Conservation (phyloP, 2,888 invertebrate species). For the Scelioninae gen. 2 region DNA sequence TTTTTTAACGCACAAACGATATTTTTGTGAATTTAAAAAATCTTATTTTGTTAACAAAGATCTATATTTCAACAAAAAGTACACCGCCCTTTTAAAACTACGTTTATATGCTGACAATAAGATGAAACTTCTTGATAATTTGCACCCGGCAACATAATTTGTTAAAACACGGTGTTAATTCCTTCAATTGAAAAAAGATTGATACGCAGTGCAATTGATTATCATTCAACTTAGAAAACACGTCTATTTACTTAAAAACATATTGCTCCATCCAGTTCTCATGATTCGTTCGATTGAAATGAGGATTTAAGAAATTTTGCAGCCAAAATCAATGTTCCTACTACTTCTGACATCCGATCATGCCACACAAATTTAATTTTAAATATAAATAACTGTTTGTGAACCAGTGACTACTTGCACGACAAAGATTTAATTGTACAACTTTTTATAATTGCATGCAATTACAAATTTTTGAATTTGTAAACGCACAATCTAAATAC, state of each 20-base stretch:
- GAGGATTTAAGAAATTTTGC: background rate
- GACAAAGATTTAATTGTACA: no score
- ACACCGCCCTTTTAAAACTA: no score
- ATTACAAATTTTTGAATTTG: background rate
- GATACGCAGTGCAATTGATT: background rate
- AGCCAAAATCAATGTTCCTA: conserved; percentile 5
- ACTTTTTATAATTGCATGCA: no score
- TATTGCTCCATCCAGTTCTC: background rate
- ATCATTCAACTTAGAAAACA: background rate
- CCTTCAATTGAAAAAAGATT: background rate
- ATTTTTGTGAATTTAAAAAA: no score
- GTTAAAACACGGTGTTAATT: background rate
- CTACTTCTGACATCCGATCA: background rate
- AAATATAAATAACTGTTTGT: no score
- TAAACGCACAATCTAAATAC: conserved; percentile 4
- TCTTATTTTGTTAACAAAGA: no score
- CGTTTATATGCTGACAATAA: conserved; percentile 26
- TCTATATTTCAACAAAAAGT: no score
- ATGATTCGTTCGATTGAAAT: background rate
- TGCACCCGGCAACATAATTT: background rate
- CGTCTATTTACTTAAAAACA: background rate
- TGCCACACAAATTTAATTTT: no score
- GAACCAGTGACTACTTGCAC: no score
- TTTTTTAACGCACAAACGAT: no score
- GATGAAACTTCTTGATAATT: conserved; percentile 19